These are phyloP conservation scores for Decapterus maruadsi DNA, from an alignment of 2,797 vertebrate species.

Conservation along the genomic window DNA sequence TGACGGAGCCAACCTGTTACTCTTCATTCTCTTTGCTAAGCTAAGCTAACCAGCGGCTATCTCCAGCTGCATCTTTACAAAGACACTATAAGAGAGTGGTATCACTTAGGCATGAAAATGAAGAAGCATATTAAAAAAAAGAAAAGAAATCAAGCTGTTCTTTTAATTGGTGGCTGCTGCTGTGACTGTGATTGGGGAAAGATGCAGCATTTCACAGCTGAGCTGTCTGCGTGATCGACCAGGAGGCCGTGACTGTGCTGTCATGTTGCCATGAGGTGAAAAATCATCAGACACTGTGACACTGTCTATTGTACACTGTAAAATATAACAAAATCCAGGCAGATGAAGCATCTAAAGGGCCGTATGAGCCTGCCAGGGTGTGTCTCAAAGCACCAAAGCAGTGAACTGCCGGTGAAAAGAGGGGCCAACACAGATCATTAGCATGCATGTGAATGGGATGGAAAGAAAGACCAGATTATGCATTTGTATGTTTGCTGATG, in stretches of 20 bases:
- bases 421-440: constrained; percentile 76
- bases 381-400: constrained; percentile 70
- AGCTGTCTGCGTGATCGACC: constrained; percentile 1
- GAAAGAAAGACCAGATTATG: constrained; percentile 85
- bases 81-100: neutral
- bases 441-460: constrained; percentile 80
- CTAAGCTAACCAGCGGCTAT: neutral
- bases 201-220: constrained; percentile 47
- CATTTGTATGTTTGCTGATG: constrained; percentile 87
- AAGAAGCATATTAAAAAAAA: neutral
- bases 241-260: constrained; percentile 21
- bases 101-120: neutral
- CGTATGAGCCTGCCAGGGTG: constrained; percentile 55
- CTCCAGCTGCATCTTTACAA: neutral
- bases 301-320: constrained; percentile 45
- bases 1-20: neutral
- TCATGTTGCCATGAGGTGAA: constrained; percentile 41
- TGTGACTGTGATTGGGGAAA: constrained; percentile 16
- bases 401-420: constrained; percentile 67
- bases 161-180: constrained; percentile 37
- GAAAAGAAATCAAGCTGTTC: neutral
- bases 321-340: constrained; percentile 43
- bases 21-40: neutral
- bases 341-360: constrained; percentile 55
- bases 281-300: constrained; percentile 53